These are phyloP conservation scores for Lepidurus couesii DNA, from an alignment of 1,140 invertebrate genomes.

Conservation along the genomic window DNA sequence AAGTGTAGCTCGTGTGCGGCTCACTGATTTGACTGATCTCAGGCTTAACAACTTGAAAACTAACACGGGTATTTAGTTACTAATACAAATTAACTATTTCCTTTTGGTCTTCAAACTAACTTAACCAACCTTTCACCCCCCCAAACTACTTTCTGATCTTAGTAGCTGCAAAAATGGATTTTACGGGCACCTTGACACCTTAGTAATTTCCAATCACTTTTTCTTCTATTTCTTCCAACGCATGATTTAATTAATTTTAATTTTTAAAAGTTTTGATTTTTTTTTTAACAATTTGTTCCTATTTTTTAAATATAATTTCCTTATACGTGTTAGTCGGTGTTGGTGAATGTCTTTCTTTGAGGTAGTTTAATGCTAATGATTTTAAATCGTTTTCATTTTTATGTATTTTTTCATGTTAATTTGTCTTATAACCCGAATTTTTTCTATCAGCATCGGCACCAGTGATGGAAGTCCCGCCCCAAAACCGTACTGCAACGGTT, in stretches of 20 bases:
- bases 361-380: too few species aligned
- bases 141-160: background rate
- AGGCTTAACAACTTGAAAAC: conserved; percentile 10
- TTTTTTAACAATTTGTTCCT: too few species aligned
- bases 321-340: background rate
- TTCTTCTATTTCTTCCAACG: conserved; percentile 28
- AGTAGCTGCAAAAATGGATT: conserved; percentile 6
- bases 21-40: conserved; percentile 31
- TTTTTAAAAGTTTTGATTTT: too few species aligned
- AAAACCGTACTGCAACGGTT: conserved; percentile 82
- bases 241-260: background rate
- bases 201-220: conserved; percentile 23
- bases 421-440: conserved; percentile 17
- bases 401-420: too few species aligned
- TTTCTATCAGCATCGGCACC: conserved; percentile 67
- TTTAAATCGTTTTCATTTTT: too few species aligned
- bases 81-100: background rate
- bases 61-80: conserved; percentile 17
- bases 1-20: conserved; percentile 29
- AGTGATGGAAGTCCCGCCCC: conserved; percentile 70
- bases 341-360: background rate
- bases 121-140: background rate
- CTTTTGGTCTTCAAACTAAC: background rate
- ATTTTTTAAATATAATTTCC: conserved; percentile 33
- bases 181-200: conserved; percentile 7